A percentile compares a stretch with the other conserved stretches of the same genome.
These are phyloP conservation scores for Calameuta pallipes DNA, from an alignment of 2,888 invertebrate genomes.

Conservation along the genomic window DNA sequence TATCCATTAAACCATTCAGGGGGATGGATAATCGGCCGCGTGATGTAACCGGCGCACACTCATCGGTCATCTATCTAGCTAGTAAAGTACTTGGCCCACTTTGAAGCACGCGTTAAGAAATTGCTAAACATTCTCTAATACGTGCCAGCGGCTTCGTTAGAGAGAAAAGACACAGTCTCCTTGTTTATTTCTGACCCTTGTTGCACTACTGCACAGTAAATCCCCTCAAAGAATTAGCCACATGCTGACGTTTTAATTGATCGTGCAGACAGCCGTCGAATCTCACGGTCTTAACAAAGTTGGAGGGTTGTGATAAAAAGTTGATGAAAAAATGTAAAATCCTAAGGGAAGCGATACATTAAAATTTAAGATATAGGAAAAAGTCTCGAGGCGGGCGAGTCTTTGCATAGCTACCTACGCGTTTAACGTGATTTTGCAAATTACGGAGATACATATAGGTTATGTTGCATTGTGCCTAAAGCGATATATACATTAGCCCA, in stretches of 20 bases:
- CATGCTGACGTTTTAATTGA: not conserved
- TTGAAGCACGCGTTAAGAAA: slow-evolving; percentile 45
- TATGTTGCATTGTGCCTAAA: slow-evolving; percentile 1
- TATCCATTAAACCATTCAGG: slow-evolving; percentile 1
- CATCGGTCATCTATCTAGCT: slow-evolving; percentile 51
- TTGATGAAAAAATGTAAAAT: not conserved
- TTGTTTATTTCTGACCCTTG: slow-evolving; percentile 6
- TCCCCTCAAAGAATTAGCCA: not conserved
- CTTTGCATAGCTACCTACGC: not conserved
- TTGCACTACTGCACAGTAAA: not conserved
- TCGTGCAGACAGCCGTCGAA: not conserved
- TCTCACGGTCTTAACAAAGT: not conserved
- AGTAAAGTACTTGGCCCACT: slow-evolving; percentile 63
- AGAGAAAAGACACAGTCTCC: slow-evolving; percentile 19
- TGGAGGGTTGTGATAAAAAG: slow-evolving; percentile 10
- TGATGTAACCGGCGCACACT: slow-evolving; percentile 49
- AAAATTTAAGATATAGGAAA: not conserved
- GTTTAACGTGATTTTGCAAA: not conserved
- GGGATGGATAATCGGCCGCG: slow-evolving; percentile 14
- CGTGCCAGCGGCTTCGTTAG: slow-evolving; percentile 38
- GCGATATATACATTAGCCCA: slow-evolving; percentile 9
- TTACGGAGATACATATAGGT: not conserved
- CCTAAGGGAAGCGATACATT: slow-evolving; percentile 10
- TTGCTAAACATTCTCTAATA: slow-evolving; percentile 45
- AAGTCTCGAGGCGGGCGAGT: not conserved